Base-by-base conservation (phyloP, 2,888 invertebrate genomes). In the Pseudanteris insignis region DNA sequence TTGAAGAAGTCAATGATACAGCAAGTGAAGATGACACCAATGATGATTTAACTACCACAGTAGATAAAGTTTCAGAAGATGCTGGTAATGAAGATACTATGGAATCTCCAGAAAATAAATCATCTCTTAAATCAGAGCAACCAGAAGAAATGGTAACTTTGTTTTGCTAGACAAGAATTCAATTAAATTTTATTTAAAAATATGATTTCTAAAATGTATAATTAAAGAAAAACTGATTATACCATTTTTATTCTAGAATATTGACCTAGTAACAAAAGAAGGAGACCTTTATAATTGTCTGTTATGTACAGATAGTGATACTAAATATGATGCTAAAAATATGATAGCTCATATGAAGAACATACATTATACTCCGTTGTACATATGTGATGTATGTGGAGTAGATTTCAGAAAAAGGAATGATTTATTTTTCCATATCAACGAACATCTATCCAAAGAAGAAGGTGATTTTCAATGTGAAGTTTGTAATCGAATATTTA, bases 331-430 rank as follows among this genome's bases (percentile, higher is more conserved):
- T 67, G 85, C 87, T 0, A 85, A 85, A 59, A 74, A 80, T 0
- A 86, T 89, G 54, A 84, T 85, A 68, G 73, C 81, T 0, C 91
- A 91, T 66, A 77, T 90, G 69, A 86, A 85, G 71, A 68, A 71
- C 0, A 75, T 67, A 0, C 91, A 91, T 74, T 85, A 86, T 37
- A 81, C 85, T 0, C 82, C 87, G 0, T 71, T 89, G 1, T 89
- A 89, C 72, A 85, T 90, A 38, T 92, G 91, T 66, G 86, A 86
- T 54, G 79, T 87, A 2, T 91, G 91, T 70, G 88, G 88, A 0
- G 80, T 82, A 13, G 86, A 88, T 36, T 87, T 89, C 71, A 78
- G 84, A 33, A 86, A 85, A 66, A 81, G 88, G 10, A 84, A 82
- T n/a, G 87, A 88, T 50, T 81, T 89, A 2, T 84, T 84, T 0